phyloP scores from a whole-genome alignment of 2,888 invertebrate genomes.

The Pterostichus niger region DNA sequence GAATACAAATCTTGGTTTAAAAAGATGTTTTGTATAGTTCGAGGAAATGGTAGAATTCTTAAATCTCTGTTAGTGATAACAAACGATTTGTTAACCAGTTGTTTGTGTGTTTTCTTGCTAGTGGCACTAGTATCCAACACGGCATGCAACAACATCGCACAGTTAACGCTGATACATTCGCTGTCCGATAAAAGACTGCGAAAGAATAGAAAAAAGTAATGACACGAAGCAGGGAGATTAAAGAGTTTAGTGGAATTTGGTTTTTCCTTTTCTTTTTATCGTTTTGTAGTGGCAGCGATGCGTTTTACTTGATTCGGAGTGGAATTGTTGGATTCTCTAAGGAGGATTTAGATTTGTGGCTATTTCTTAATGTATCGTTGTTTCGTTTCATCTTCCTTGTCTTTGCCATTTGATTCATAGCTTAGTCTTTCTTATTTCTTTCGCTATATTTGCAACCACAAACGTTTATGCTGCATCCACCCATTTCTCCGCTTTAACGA shows the following conservation, averaged over 20 bases:
- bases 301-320: constrained; percentile 55
- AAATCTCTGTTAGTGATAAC: background rate
- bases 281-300: constrained; percentile 60
- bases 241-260: constrained; percentile 62
- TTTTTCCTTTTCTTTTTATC: constrained; percentile 55
- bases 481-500: constrained; percentile 8
- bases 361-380: constrained; percentile 56
- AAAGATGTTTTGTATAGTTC: no score
- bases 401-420: constrained; percentile 48
- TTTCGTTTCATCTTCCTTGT: constrained; percentile 56
- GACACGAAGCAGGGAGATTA: constrained; percentile 60
- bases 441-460: constrained; percentile 40
- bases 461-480: constrained; percentile 1
- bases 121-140: background rate
- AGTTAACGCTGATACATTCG: constrained; percentile 37
- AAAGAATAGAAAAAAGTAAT: constrained; percentile 61
- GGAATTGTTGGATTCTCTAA: constrained; percentile 54
- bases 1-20: no score
- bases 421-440: constrained; percentile 44
- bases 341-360: constrained; percentile 58
- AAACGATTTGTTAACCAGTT: constrained; percentile 3
- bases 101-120: background rate
- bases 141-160: background rate
- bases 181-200: constrained; percentile 40
- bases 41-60: no score